phyloP scores from a whole-genome alignment of 2,888 invertebrate genomes.

The Stictocephala bisonia region DNA sequence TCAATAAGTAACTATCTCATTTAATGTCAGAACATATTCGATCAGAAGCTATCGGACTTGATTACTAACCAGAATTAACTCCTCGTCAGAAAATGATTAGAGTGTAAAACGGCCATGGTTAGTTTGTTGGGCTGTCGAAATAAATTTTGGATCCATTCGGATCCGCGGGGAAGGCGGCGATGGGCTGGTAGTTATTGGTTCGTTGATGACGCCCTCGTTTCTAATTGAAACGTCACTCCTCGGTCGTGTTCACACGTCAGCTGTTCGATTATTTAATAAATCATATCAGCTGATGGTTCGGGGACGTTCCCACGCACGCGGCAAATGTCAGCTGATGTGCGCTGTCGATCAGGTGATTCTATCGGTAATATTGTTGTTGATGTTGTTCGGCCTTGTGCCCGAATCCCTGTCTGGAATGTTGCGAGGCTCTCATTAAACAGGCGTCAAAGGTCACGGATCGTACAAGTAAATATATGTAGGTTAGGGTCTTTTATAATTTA shows the following conservation, averaged over 20 bases:
- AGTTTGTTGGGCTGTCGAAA: constrained; percentile 2
- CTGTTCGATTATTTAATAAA: constrained; percentile 40
- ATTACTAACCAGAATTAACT: not conserved
- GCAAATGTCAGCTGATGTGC: constrained; percentile 28
- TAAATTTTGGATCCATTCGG: constrained; percentile 19
- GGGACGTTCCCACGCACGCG: constrained; percentile 37
- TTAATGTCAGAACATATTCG: too few species aligned
- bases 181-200: constrained; percentile 19
- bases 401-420: too few species aligned
- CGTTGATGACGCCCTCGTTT: not conserved
- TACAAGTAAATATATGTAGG: too few species aligned
- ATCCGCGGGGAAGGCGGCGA: constrained; percentile 9
- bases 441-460: too few species aligned
- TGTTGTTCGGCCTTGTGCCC: constrained; percentile 27
- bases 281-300: constrained; percentile 35
- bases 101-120: constrained; percentile 19
- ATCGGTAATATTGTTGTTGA: constrained; percentile 27
- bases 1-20: too few species aligned
- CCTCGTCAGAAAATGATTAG: constrained; percentile 29
- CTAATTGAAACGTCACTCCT: constrained; percentile 34
- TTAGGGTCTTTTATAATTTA: too few species aligned
- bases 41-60: not conserved
- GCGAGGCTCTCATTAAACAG: too few species aligned
- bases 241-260: constrained; percentile 26
- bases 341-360: constrained; percentile 35